These are phyloP conservation scores for Troides helena DNA, from an alignment of 2,888 invertebrate genomes.

Conservation along the genomic window DNA sequence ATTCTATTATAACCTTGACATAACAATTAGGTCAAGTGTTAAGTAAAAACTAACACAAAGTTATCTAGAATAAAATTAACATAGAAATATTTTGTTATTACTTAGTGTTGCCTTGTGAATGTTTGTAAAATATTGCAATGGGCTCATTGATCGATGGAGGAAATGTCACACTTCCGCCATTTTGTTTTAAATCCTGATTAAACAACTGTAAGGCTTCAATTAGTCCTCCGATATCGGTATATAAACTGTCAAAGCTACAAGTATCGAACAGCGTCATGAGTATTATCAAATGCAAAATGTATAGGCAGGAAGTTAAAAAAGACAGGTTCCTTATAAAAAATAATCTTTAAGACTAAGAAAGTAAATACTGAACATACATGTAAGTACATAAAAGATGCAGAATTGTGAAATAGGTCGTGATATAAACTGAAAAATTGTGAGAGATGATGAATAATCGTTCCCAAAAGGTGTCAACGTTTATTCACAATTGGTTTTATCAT, in stretches of 20 bases:
- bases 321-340: no score
- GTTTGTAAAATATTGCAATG: background rate
- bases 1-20: conserved; percentile 28
- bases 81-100: background rate
- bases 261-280: background rate
- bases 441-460: no score
- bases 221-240: background rate
- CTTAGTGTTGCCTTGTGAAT: no score
- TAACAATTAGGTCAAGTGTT: conserved; percentile 28
- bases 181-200: conserved; percentile 1
- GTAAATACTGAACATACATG: no score
- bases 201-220: background rate
- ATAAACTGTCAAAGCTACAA: background rate
- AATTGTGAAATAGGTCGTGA: no score
- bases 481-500: no score
- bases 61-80: conserved; percentile 13
- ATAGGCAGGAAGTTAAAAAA: no score
- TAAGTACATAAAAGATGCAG: no score
- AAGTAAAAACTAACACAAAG: conserved; percentile 18
- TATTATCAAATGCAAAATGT: background rate
- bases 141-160: background rate
- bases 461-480: no score
- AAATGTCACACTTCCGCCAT: conserved; percentile 6
- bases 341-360: no score
- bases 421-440: no score